These are phyloP conservation scores for Podargus strigoides DNA, from an alignment of 2,797 vertebrate species.

Conservation along the genomic window DNA sequence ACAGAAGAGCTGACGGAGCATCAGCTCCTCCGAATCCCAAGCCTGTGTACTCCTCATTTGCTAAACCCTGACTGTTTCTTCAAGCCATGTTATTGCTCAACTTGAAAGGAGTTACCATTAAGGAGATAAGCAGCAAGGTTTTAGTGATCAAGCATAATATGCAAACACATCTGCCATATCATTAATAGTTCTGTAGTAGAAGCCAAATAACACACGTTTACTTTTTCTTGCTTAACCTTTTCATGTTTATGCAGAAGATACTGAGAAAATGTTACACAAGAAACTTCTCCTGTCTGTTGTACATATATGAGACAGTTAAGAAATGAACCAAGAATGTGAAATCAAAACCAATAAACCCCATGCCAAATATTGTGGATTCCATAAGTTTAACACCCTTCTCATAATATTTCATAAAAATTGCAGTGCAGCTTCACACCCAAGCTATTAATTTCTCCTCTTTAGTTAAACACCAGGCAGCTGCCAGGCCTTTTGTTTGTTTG, in stretches of 20 bases:
- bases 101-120: not conserved
- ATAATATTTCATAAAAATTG: conserved; percentile 13
- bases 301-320: not conserved
- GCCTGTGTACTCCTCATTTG: not conserved
- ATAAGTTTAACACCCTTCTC: not conserved
- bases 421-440: not conserved
- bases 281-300: not conserved
- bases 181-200: conserved; percentile 7
- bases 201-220: not conserved
- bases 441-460: not conserved
- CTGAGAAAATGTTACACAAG: not conserved
- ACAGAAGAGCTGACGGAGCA: not conserved
- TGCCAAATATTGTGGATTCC: not conserved
- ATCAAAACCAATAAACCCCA: not conserved
- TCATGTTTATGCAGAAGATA: not conserved
- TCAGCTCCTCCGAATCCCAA: not conserved
- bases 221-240: not conserved
- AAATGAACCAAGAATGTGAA: not conserved
- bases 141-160: not conserved
- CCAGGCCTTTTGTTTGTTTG: not conserved
- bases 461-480: not conserved
- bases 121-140: not conserved
- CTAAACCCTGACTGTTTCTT: not conserved
- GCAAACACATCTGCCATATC: not conserved
- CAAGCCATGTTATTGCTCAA: not conserved